Evolutionary conservation across 2,888 invertebrate genomes (phyloP).

Genomic region (Galeopsomyia nigrocyanea): DNA sequence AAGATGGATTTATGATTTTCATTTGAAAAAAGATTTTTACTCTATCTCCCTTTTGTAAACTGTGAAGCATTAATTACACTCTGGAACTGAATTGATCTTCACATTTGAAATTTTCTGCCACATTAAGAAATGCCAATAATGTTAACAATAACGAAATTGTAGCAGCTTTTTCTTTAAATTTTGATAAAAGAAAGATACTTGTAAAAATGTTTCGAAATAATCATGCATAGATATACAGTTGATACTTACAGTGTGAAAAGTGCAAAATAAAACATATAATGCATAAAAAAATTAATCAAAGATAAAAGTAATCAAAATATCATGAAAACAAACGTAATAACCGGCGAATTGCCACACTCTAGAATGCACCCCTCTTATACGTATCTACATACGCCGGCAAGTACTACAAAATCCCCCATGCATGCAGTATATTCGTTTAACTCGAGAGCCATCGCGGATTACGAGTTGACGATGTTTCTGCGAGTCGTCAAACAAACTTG

Average conservation of each 20-base stretch:
- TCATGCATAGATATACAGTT: background rate
- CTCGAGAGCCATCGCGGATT: slow-evolving; percentile 31
- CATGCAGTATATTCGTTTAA: slow-evolving; percentile 29
- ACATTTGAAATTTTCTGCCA: too few species aligned
- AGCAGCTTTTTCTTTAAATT: too few species aligned
- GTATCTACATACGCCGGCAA: slow-evolving; percentile 7
- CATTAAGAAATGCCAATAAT: too few species aligned
- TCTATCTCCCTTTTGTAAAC: background rate
- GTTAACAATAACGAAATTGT: too few species aligned
- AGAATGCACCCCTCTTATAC: slow-evolving; percentile 20
- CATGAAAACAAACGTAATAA: background rate
- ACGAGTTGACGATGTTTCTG: slow-evolving; percentile 30
- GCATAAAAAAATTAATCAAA: background rate
- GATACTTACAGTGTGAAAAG: slow-evolving; percentile 15
- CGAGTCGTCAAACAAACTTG: slow-evolving; percentile 32
- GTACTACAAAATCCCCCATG: slow-evolving; percentile 23
- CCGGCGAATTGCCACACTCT: slow-evolving; percentile 24
- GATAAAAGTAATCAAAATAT: slow-evolving; percentile 4
- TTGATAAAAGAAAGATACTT: too few species aligned
- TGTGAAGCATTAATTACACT: too few species aligned
- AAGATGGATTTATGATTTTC: background rate
- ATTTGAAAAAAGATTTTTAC: background rate
- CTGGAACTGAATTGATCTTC: too few species aligned
- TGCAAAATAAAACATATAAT: slow-evolving; percentile 16
- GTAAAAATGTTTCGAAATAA: too few species aligned